Evolutionary conservation across 2,888 invertebrate genomes (phyloP).

Genomic region (Synergus laeviventris): DNA sequence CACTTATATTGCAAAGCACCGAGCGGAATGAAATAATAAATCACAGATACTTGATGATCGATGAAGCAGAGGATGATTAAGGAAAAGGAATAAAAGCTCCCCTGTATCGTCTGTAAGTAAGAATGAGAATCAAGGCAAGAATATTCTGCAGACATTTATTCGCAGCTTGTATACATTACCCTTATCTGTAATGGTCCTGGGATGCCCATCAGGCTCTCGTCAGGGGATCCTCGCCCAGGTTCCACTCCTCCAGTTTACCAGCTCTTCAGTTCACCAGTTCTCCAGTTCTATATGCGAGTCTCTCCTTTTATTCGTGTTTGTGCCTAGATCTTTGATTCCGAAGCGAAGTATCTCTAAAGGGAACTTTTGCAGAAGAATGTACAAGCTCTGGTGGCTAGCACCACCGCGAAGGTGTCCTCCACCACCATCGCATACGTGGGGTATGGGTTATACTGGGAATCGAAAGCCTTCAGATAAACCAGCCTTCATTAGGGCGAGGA

Average conservation of each 20-base stretch:
- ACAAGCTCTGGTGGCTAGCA: slow-evolving; percentile 69
- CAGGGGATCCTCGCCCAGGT: slow-evolving; percentile 34
- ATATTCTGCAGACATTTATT: slow-evolving; percentile 37
- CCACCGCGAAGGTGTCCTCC: slow-evolving; percentile 74
- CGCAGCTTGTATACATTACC: slow-evolving; percentile 38
- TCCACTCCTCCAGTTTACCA: not conserved
- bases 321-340: slow-evolving; percentile 45
- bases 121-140: not conserved
- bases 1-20: not conserved
- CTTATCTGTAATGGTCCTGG: slow-evolving; percentile 32
- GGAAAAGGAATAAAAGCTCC: slow-evolving; percentile 20
- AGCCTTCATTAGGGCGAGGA: slow-evolving; percentile 76
- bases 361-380: slow-evolving; percentile 72
- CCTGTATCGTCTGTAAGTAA: not conserved
- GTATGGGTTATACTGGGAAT: slow-evolving; percentile 76
- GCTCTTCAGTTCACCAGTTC: not conserved
- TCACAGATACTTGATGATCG: slow-evolving; percentile 34
- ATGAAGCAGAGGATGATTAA: slow-evolving; percentile 35
- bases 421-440: slow-evolving; percentile 71
- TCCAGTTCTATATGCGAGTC: slow-evolving; percentile 40
- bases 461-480: slow-evolving; percentile 76
- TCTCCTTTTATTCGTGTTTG: slow-evolving; percentile 57
- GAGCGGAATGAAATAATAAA: slow-evolving; percentile 2
- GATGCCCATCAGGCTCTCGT: slow-evolving; percentile 36
- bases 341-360: not conserved